Conservation (phyloP, 2,797 vertebrate genomes). For the Carduelis carduelis region DNA sequence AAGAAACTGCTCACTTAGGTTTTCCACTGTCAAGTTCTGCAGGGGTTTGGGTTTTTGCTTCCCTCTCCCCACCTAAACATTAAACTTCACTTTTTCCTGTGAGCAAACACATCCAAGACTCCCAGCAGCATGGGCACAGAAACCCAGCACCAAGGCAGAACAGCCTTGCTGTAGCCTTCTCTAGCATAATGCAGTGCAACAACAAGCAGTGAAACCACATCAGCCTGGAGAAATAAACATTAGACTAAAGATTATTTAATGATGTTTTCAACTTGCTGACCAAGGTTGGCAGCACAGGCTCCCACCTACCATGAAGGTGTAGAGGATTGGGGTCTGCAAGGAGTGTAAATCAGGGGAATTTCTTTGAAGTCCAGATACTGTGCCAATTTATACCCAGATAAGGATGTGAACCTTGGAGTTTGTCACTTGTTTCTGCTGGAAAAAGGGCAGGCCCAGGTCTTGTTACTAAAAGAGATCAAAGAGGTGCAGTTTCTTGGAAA, state of each 20-base stretch:
- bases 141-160: not conserved
- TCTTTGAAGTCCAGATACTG: not conserved
- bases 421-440: not conserved
- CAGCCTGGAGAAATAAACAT: constrained; percentile 38
- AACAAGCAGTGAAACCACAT: not conserved
- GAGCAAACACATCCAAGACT: not conserved
- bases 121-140: not conserved
- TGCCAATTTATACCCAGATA: not conserved
- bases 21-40: not conserved
- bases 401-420: not conserved
- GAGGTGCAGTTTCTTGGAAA: constrained; percentile 23
- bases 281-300: not conserved
- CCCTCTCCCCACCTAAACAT: not conserved
- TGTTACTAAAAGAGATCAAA: constrained; percentile 39
- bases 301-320: not conserved
- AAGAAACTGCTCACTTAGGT: not conserved
- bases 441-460: not conserved
- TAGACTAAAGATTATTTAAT: constrained; percentile 8
- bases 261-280: not conserved
- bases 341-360: not conserved
- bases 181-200: not conserved
- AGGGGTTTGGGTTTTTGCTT: not conserved
- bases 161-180: not conserved
- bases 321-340: not conserved
- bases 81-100: not conserved